Evolutionary conservation across 1,140 invertebrate species (phyloP).

Genomic region (Cydia pomonella): DNA sequence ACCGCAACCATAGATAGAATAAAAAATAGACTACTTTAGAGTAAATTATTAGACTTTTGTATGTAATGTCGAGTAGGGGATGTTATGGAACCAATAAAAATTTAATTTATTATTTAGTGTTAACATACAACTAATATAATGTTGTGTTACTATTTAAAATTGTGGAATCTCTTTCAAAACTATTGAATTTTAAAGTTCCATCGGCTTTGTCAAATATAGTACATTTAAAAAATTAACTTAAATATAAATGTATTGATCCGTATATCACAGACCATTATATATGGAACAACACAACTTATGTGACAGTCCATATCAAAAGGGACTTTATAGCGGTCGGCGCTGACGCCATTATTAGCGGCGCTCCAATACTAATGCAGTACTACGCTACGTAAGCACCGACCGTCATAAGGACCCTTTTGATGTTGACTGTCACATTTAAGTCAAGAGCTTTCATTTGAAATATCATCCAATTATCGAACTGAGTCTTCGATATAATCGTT

Average conservation of each 20-base stretch:
- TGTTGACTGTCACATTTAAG: too few relatives aligned
- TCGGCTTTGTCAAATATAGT: not conserved
- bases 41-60: conserved; percentile 22
- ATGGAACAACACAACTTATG: too few relatives aligned
- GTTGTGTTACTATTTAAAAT: not conserved
- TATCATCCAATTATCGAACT: not conserved
- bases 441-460: not conserved
- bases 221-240: too few relatives aligned
- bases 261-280: not conserved
- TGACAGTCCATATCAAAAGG: too few relatives aligned
- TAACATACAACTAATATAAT: not conserved
- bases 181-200: not conserved
- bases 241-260: not conserved
- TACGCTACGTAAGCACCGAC: too few relatives aligned
- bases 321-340: too few relatives aligned
- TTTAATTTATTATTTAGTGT: conserved; percentile 24
- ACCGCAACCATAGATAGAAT: conserved; percentile 28
- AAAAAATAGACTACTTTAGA: conserved; percentile 24
- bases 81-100: conserved; percentile 26
- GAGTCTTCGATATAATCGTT: not conserved
- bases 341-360: too few relatives aligned
- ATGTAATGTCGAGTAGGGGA: conserved; percentile 28
- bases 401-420: too few relatives aligned
- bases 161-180: not conserved
- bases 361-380: too few relatives aligned